Evolutionary conservation across 2,113 vertebrate genomes (phyloP), one percentile per base, ranked within the genome.

Genomic region (Ramphastos sulfuratus): DNA sequence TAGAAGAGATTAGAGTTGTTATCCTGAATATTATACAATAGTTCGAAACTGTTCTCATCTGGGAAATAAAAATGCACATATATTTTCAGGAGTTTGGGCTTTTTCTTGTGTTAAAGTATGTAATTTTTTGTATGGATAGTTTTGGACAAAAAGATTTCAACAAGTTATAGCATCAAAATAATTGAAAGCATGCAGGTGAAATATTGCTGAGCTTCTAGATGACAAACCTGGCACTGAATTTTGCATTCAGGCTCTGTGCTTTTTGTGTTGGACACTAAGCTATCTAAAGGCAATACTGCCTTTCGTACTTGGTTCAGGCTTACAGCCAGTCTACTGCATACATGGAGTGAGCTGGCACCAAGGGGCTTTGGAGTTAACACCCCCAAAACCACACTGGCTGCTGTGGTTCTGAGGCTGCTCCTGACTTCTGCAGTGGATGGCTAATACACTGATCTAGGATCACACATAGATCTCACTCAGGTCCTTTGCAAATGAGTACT

Each of bases 1-100:
- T 81, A 87, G 58, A 87, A 90, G 37, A 83, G 14, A 72, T 94
- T 56, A 78, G 50, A 88, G 39, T 60, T 83, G 44, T 85, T 93
- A 72, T 39, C 65, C 69, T 90, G 35, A 76, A 55, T 90, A 77
- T 81, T 92, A 87, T 42, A 55, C 48, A 69, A 25, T 48, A 48
- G 48, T 75, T 94, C 46, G 89, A 75, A 91, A 42, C n/a, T 56
- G 8, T 55, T 89, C 54, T 89, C 48, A 39, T 77, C 25, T 71
- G 60, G 48, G 74, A 73, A 85, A 72, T 85, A 69, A 83, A 86
- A 85, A 89, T 24, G 35, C 46, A 69, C 31, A 50, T 63, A 33
- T 14, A 18, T 86, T 87, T 76, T 21, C n/a, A 80, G 30, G 19
- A 16, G 20, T 50, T 50, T 23, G 48, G 21, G 48, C 48, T 3